Conservation (phyloP, 2,888 invertebrate species). For the Oegoconia quadripuncta region DNA sequence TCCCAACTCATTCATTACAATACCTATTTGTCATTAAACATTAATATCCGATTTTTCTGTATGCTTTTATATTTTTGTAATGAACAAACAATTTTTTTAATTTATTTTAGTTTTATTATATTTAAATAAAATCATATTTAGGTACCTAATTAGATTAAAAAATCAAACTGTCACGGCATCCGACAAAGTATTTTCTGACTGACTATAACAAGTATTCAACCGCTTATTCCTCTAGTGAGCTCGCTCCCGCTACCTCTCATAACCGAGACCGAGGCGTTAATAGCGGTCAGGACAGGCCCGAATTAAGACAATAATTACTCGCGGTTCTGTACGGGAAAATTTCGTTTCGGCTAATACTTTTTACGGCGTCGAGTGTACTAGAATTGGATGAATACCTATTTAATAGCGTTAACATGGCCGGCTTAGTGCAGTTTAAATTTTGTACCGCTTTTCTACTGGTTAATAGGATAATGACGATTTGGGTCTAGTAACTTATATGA, state of each 20-base stretch:
- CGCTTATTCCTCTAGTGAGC: background rate
- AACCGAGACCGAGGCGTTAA: slow-evolving; percentile 32
- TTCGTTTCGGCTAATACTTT: slow-evolving; percentile 72
- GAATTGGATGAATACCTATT: slow-evolving; percentile 34
- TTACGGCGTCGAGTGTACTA: slow-evolving; percentile 46
- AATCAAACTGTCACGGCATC: background rate
- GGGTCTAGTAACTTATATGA: no score
- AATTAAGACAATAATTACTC: slow-evolving; percentile 77
- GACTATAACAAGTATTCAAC: background rate
- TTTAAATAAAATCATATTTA: no score
- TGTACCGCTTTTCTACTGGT: no score
- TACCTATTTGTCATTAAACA: no score
- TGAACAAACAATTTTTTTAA: no score
- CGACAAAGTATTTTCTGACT: background rate
- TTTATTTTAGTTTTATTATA: no score
- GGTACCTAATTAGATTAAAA: background rate
- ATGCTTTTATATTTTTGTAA: no score
- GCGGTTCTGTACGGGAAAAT: slow-evolving; percentile 46
- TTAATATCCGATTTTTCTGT: no score
- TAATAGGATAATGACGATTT: no score
- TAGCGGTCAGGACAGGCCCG: slow-evolving; percentile 65
- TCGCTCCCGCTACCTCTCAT: slow-evolving; percentile 38
- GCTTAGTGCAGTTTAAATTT: no score
- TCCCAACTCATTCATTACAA: no score
- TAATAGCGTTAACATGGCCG: slow-evolving; percentile 30